phyloP scores from a whole-genome alignment of 1,140 invertebrate genomes.

The Nomia melanderi region DNA sequence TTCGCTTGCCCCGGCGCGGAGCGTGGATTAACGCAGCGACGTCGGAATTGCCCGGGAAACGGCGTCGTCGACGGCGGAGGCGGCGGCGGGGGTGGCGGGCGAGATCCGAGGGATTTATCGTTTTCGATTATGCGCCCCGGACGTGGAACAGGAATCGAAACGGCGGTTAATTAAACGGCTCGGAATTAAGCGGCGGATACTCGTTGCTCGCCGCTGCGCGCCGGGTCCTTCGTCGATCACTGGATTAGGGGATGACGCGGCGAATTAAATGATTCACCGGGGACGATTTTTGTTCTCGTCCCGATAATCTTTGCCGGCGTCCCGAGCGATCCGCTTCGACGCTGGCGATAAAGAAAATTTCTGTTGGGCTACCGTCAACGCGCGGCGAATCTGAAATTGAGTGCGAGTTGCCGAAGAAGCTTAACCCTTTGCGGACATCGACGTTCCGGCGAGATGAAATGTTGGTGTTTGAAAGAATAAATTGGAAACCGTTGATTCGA shows the following conservation, averaged over 20 bases:
- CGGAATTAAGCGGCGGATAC: constrained; percentile 5
- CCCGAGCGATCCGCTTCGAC: too few species aligned
- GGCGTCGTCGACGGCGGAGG: background rate
- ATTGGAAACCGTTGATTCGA: too few species aligned
- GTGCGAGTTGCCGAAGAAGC: too few species aligned
- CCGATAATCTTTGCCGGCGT: background rate
- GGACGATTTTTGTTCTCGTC: background rate
- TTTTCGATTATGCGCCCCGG: constrained; percentile 1
- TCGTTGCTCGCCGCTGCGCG: background rate
- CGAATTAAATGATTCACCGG: background rate
- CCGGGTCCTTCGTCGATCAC: background rate
- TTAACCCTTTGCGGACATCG: too few species aligned
- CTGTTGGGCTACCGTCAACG: too few species aligned
- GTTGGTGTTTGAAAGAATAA: too few species aligned
- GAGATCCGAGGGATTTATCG: background rate
- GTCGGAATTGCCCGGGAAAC: background rate
- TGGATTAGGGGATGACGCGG: background rate
- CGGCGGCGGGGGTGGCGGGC: background rate
- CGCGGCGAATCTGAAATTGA: too few species aligned
- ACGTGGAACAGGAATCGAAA: constrained; percentile 3
- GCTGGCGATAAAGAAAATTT: too few species aligned
- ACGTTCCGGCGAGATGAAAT: too few species aligned
- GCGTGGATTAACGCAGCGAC: background rate
- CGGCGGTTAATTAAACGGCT: constrained; percentile 3
- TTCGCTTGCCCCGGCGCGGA: too few species aligned